Evolutionary conservation across 2,888 invertebrate genomes (phyloP).

Genomic region (Oasisia sp.): DNA sequence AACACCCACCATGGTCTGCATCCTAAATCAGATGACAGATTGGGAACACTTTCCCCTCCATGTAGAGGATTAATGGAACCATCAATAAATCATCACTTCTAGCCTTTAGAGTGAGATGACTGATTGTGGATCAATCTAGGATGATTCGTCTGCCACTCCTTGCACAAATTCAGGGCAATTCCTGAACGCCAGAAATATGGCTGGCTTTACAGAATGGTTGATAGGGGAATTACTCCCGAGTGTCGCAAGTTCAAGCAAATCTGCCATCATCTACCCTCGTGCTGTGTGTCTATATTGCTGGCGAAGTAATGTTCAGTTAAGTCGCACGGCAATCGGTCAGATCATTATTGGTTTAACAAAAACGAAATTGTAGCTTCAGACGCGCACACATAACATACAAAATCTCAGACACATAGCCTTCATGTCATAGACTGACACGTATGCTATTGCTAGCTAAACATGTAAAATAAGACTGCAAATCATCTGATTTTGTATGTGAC

Average conservation of each 20-base stretch:
- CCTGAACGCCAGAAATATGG: too few species aligned
- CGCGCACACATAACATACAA: background rate
- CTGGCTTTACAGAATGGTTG: background rate
- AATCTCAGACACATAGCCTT: background rate
- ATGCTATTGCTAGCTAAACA: too few species aligned
- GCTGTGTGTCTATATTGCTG: background rate
- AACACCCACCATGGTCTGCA: background rate
- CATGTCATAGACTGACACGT: too few species aligned
- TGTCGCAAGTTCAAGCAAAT: background rate
- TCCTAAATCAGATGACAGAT: constrained; percentile 12
- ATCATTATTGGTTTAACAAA: background rate
- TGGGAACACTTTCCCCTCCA: background rate
- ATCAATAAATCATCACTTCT: background rate
- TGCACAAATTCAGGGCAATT: background rate
- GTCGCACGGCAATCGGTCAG: background rate
- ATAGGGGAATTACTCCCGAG: background rate
- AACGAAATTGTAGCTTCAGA: background rate
- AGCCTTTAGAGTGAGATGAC: background rate
- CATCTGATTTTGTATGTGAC: too few species aligned
- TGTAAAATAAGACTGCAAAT: too few species aligned
- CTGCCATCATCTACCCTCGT: background rate
- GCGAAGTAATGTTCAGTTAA: background rate
- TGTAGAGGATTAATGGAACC: background rate
- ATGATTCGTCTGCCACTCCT: background rate
- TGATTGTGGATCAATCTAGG: background rate